Percentiles rank a stretch among this genome's conserved stretches.
phyloP scores from a whole-genome alignment of 2,797 vertebrate genomes.

The Sebastolobus alascanus region DNA sequence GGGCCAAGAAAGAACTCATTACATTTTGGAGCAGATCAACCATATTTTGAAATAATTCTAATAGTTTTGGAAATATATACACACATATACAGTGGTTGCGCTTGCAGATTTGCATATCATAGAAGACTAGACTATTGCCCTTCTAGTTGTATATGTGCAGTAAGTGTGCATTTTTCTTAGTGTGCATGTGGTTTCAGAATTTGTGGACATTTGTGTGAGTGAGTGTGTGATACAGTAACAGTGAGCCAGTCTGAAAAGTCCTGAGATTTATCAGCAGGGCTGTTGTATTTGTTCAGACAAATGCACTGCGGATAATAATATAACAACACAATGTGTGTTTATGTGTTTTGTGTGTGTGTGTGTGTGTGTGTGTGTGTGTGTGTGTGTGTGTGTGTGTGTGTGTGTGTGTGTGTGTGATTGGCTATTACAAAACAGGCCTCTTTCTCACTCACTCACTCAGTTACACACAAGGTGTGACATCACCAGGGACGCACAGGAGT shows the following conservation, averaged over 20 bases:
- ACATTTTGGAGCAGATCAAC: background rate
- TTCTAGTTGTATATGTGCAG: background rate
- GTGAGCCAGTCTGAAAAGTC: background rate
- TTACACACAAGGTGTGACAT: slow-evolving; percentile 61
- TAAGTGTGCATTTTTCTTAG: background rate
- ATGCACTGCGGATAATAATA: slow-evolving; percentile 30
- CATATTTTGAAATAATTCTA: background rate
- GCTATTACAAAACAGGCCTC: slow-evolving; percentile 44
- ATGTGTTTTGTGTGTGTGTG: background rate
- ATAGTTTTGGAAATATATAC: background rate
- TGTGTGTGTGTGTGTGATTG: background rate
- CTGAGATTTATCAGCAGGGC: background rate
- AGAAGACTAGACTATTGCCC: background rate
- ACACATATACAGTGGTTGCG: background rate
- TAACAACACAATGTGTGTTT: slow-evolving; percentile 12
- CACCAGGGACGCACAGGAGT: slow-evolving; percentile 54
- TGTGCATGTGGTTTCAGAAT: background rate
- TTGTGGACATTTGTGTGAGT: background rate
- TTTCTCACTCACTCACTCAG: slow-evolving; percentile 38
- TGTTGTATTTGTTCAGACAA: slow-evolving; percentile 12
- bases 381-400: slow-evolving; percentile 14
- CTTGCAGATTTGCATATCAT: too few species aligned
- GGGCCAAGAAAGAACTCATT: background rate
- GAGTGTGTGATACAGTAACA: background rate
- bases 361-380: slow-evolving; percentile 17